These are phyloP conservation scores for Caenorhabditis afra DNA, from an alignment of 2,888 invertebrate genomes.

Conservation along the genomic window DNA sequence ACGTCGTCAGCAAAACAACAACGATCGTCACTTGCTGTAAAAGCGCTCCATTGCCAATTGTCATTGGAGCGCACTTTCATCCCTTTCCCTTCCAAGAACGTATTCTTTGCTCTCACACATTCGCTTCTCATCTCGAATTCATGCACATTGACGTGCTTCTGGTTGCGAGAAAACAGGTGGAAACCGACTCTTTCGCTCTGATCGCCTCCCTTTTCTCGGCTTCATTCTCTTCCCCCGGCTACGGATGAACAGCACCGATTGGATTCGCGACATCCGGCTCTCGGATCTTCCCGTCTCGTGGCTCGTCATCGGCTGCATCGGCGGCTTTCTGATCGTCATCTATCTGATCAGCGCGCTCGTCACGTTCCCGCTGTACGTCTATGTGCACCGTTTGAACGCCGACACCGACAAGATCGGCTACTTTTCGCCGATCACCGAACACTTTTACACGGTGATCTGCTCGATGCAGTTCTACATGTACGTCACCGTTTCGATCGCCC, in stretches of 20 bases:
- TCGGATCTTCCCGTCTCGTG: neutral
- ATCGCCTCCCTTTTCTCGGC: too few relatives aligned
- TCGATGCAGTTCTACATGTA: slow-evolving; percentile 43
- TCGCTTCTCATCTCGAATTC: too few relatives aligned
- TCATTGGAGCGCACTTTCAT: too few relatives aligned
- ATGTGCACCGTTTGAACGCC: slow-evolving; percentile 27
- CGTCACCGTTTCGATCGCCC: slow-evolving; percentile 12
- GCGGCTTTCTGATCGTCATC: neutral
- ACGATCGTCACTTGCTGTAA: too few relatives aligned
- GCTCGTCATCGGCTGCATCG: slow-evolving; percentile 15
- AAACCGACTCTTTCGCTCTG: too few relatives aligned
- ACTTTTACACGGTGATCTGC: slow-evolving; percentile 40
- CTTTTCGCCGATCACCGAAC: slow-evolving; percentile 34
- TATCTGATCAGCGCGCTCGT: slow-evolving; percentile 18
- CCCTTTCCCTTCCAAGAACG: too few relatives aligned
- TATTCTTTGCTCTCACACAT: too few relatives aligned
- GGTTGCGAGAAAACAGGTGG: too few relatives aligned
- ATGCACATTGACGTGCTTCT: too few relatives aligned
- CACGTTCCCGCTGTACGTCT: slow-evolving; percentile 35
- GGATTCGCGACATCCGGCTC: neutral
- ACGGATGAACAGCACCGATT: neutral
- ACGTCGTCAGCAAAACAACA: too few relatives aligned
- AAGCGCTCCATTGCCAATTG: too few relatives aligned
- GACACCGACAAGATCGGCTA: slow-evolving; percentile 19
- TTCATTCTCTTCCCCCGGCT: too few relatives aligned